These are phyloP conservation scores for Thalassoma bifasciatum DNA, from an alignment of 2,113 vertebrate species.

Conservation along the genomic window DNA sequence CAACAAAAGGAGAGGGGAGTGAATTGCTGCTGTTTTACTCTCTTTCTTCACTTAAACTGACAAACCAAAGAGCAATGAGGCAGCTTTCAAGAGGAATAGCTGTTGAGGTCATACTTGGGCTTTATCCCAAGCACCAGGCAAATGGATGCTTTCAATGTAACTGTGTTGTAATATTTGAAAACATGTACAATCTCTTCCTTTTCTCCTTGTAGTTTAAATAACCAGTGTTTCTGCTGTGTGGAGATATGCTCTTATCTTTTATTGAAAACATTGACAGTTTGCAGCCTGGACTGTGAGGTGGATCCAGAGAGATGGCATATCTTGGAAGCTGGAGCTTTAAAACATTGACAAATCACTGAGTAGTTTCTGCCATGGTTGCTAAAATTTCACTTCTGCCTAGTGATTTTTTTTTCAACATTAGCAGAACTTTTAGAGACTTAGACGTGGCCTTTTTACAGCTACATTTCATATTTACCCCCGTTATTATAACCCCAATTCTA, in stretches of 20 bases:
- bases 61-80: conserved; percentile 26
- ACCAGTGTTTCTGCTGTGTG: conserved; percentile 63
- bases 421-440: no score
- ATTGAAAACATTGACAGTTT: conserved; percentile 62
- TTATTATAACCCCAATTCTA: no score
- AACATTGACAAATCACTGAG: conserved; percentile 39
- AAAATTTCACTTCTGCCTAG: conserved; percentile 7
- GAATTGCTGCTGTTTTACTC: no score
- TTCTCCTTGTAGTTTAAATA: conserved; percentile 58
- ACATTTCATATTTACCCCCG: no score
- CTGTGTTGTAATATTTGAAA: no score
- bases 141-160: conserved; percentile 33
- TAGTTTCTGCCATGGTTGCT: conserved; percentile 14
- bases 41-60: no score
- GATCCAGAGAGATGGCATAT: conserved; percentile 62
- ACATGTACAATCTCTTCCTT: conserved; percentile 36
- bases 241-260: conserved; percentile 74
- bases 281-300: conserved; percentile 52
- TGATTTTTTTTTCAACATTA: conserved; percentile 9
- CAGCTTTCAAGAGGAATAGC: conserved; percentile 26
- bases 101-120: conserved; percentile 28
- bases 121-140: background rate
- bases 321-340: conserved; percentile 48
- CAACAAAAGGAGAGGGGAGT: no score
- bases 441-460: no score